Percentiles rank a stretch among this genome's conserved stretches.
Conservation (phyloP, 2,113 vertebrate genomes). For the Lepidothrix coronata region DNA sequence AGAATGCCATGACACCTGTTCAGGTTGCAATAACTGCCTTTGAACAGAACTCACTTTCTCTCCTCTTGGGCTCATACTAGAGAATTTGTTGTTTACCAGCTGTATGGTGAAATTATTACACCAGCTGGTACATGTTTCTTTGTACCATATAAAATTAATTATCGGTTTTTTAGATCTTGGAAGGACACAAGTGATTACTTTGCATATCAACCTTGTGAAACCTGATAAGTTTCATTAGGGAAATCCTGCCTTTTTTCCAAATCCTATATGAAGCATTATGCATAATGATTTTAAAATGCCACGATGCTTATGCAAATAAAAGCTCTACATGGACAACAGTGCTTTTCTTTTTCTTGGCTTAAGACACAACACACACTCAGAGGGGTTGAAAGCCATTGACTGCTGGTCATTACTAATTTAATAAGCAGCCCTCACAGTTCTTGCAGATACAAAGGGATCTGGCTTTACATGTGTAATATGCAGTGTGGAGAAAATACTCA, state of each 20-base stretch:
- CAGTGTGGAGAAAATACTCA: slow-evolving; percentile 71
- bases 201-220: slow-evolving; percentile 44
- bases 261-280: not conserved
- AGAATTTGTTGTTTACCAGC: not conserved
- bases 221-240: not conserved
- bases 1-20: not conserved
- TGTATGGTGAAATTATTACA: not conserved
- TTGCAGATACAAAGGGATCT: slow-evolving; percentile 70
- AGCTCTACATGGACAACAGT: not conserved
- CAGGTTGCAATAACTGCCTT: slow-evolving; percentile 9
- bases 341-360: slow-evolving; percentile 61
- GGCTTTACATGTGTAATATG: slow-evolving; percentile 77
- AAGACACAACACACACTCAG: not conserved
- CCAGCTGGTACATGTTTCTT: slow-evolving; percentile 4
- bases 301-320: slow-evolving; percentile 51
- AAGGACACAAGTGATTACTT: slow-evolving; percentile 34
- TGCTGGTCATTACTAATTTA: slow-evolving; percentile 79
- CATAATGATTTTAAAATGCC: slow-evolving; percentile 11
- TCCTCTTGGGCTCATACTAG: not conserved
- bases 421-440: slow-evolving; percentile 69
- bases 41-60: not conserved
- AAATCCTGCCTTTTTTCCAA: slow-evolving; percentile 16
- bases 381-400: slow-evolving; percentile 59
- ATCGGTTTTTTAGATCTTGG: slow-evolving; percentile 35
- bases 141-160: slow-evolving; percentile 32